Base-by-base conservation (phyloP, 1,140 invertebrate genomes). In the Sycophaga agraensis region DNA sequence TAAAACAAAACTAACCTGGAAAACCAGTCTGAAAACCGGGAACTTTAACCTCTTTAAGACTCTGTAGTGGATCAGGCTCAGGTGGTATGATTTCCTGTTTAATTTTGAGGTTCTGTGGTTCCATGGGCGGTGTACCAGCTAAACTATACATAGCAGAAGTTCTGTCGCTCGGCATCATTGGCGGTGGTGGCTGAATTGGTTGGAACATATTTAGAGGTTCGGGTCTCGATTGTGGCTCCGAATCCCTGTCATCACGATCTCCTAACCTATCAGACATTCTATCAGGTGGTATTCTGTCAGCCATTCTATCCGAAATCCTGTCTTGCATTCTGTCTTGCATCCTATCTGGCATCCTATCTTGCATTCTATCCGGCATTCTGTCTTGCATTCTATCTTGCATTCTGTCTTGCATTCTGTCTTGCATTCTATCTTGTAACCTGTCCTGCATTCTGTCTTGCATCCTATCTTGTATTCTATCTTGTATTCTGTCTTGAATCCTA, bases 31-130 rank as follows among this genome's bases (percentile, higher is more conserved):
- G 82, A 70, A 89, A 92, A 12, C 90, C 90, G 35, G 89, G 89
- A 4, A 91, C 89, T 82, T 91, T 91, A 0, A 92, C 89, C 73
- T 91, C 89, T 70, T 90, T 90, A 2, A 91, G 74, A 66, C 88
- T 90, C 68, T 91, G 89, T 37, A 91, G 68, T 5, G 89, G 90
- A 82, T 91, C 89, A 8, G 84, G 74, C 14, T 84, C 77, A 37
- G 82, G 80, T 43, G 84, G 83, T 55, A 84, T 82, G 28, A 88
- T 83, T 79, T 91, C 89, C 73, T 91, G 88, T 74, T 92, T 92
- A 19, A 91, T 89, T 73, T 92, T 91, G 46, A 90, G 77, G 73
- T 91, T 90, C 72, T 91, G 89, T 11, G 89, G 89, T 73, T 90
- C 79, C 70, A 81, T 73, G 0, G 78, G 79, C 2, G 79, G 79